phyloP scores from a whole-genome alignment of 2,797 vertebrate genomes.

The Emydoidea blandingii region DNA sequence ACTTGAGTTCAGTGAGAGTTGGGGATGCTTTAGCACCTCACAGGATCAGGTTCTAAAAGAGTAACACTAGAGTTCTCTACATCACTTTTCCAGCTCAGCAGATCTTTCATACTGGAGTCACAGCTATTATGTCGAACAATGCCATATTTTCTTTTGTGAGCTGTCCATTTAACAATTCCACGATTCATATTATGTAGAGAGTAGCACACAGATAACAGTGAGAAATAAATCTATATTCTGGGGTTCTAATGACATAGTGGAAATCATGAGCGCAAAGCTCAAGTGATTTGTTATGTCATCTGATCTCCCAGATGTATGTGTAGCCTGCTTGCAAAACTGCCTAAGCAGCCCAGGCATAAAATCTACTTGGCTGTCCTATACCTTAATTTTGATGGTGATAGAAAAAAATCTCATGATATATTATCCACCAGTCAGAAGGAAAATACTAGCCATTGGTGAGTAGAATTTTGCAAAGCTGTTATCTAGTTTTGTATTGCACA shows the following conservation, averaged over 20 bases:
- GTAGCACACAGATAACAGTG: background rate
- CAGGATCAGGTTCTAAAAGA: background rate
- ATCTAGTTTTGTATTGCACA: slow-evolving; percentile 52
- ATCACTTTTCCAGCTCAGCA: background rate
- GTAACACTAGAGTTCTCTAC: background rate
- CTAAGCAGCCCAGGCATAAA: slow-evolving; percentile 14
- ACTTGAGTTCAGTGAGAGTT: accelerated
- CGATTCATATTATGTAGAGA: background rate
- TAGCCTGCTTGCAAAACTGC: background rate
- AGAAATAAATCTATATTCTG: background rate
- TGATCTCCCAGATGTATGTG: background rate
- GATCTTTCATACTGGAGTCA: background rate
- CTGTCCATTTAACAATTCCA: background rate
- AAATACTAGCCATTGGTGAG: slow-evolving; percentile 24
- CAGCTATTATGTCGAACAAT: background rate
- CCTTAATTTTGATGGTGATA: background rate
- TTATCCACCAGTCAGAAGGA: background rate
- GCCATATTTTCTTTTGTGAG: background rate
- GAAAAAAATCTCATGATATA: background rate
- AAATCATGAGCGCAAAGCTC: background rate
- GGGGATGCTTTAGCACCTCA: background rate
- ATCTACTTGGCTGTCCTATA: background rate
- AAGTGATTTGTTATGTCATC: background rate
- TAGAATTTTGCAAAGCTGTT: background rate
- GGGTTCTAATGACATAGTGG: background rate